Evolutionary conservation across 2,888 invertebrate species (phyloP), one percentile per base, ranked within the genome.

Genomic region (Sinotaia quadrata): DNA sequence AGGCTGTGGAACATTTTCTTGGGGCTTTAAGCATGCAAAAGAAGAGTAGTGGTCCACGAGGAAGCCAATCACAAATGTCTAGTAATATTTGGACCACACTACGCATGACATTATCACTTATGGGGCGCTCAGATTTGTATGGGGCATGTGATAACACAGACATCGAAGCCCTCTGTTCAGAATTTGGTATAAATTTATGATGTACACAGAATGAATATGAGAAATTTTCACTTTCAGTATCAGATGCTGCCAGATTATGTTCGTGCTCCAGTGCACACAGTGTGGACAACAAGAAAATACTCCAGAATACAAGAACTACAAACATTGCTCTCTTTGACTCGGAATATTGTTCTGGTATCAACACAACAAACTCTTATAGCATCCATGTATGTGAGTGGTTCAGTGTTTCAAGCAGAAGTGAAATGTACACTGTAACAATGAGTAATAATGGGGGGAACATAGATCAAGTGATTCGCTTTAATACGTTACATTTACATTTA

Each of bases 1-100:
- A 98, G 90, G 97, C 98, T 7, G 95, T 94, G 18, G 97, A 98
- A 87, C 98, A 99, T 90, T 94, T 99, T 81, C 88, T 98, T 59
- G 93, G 94, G 4, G 97, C 98, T 0, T 89, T 99, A 44, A 97
- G 96, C 88, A 94, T 97, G 88, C 98, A 99, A 90, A 92, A 94
- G 29, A 80, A 87, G 52, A 94, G 92, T 63, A 92, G 91, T 85
- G 92, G 92, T 41, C 84, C 88, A 2, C 85, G 85, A 29, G 88
- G 87, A 15, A 81, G 82, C n/a, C 81, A 84, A 44, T 75, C 84
- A 12, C 86, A 90, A 71, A 94, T 94, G 94, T 97, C 97, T 0
- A 94, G 95, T 78, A 94, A 94, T 49, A 96, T 98, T 87, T 98
- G 98, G 98, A 93, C 94, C 61, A 97, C 96, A 0, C 90, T 98